These are phyloP conservation scores for Flabesymbios commensalis DNA, from an alignment of 2,888 invertebrate species.

Conservation along the genomic window DNA sequence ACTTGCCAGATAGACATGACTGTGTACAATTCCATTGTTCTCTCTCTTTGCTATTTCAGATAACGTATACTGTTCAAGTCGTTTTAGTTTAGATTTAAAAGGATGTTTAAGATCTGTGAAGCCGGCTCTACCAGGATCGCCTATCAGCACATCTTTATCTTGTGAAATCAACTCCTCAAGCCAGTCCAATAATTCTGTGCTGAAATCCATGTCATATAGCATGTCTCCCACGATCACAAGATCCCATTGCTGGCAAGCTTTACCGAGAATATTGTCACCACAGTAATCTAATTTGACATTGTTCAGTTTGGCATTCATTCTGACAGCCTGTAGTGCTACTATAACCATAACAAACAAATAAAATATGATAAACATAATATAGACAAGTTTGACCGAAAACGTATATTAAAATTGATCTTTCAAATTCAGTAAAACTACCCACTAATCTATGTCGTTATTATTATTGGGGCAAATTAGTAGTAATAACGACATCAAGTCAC, in stretches of 20 bases:
- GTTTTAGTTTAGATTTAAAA: no score
- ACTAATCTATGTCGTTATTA: no score
- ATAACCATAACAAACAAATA: conserved; percentile 33
- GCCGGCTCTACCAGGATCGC: conserved; percentile 51
- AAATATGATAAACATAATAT: no score
- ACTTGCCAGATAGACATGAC: no score
- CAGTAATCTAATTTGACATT: conserved; percentile 52
- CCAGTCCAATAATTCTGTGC: conserved; percentile 42
- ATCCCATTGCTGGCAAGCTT: conserved; percentile 61
- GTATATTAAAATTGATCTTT: no score
- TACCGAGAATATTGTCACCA: conserved; percentile 68
- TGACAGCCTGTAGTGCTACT: conserved; percentile 51
- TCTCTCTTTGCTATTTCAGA: no score
- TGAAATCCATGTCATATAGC: conserved; percentile 68
- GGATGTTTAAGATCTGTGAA: conserved; percentile 21
- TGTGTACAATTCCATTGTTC: no score
- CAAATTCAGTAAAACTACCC: no score
- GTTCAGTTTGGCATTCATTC: conserved; percentile 50
- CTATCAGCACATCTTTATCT: conserved; percentile 42
- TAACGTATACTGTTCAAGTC: no score
- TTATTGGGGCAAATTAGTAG: no score
- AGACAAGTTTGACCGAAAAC: no score
- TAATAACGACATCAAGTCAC: no score
- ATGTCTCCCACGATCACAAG: conserved; percentile 73
- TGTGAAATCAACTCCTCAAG: conserved; percentile 22